Percentiles rank a stretch among this genome's conserved stretches.
These are phyloP conservation scores for Drosophila ficusphila DNA, from an alignment of 1,140 invertebrate species.

Conservation along the genomic window DNA sequence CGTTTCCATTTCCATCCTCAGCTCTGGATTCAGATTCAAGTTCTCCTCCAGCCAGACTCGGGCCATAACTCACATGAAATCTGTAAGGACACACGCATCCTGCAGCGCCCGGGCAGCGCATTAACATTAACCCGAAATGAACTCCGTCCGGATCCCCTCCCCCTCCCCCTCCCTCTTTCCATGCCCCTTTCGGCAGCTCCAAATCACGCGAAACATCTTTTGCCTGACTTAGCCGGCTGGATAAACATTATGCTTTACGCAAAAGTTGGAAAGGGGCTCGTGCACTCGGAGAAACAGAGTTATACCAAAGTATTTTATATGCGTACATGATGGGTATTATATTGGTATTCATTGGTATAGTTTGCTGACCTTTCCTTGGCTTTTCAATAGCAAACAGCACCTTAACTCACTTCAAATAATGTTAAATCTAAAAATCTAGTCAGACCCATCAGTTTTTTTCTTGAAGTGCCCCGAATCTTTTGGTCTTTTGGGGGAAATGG, in stretches of 20 bases:
- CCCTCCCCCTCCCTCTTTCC: neutral
- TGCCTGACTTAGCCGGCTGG: conserved; percentile 71
- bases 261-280: neutral
- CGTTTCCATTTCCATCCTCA: neutral
- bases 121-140: conserved; percentile 78
- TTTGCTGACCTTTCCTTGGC: too few species aligned
- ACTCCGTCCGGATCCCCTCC: conserved; percentile 31
- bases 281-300: neutral
- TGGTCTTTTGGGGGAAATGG: neutral
- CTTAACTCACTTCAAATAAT: too few species aligned
- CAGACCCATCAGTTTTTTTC: neutral
- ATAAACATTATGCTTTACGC: conserved; percentile 69
- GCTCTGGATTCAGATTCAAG: too few species aligned
- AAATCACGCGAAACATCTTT: conserved; percentile 79
- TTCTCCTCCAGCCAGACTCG: conserved; percentile 2
- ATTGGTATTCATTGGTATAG: too few species aligned
- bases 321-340: too few species aligned
- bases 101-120: conserved; percentile 31
- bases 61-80: conserved; percentile 80
- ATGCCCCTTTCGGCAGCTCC: conserved; percentile 15
- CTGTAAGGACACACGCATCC: conserved; percentile 72
- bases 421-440: too few species aligned
- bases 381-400: too few species aligned
- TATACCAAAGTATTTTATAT: too few species aligned
- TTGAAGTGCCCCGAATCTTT: neutral